phyloP scores from a whole-genome alignment of 2,113 vertebrate species.

The Rousettus leschenaultii region DNA sequence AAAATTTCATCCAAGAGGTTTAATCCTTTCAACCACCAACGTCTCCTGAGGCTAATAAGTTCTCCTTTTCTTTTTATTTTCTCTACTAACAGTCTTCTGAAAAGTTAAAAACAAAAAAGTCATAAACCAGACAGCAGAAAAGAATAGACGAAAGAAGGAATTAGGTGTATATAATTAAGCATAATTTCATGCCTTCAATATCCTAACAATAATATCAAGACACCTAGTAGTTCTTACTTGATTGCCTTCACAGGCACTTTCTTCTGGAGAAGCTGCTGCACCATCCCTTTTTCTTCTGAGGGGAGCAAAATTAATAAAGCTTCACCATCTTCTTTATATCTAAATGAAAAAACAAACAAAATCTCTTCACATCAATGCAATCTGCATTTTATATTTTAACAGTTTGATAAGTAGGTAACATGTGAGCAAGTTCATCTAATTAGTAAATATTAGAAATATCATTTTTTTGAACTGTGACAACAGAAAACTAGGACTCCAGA shows the following conservation, averaged over 20 bases:
- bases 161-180: background rate
- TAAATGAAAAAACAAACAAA: slow-evolving; percentile 51
- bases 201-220: background rate
- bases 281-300: slow-evolving; percentile 93
- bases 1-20: background rate
- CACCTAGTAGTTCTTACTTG: slow-evolving; percentile 84
- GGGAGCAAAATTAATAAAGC: slow-evolving; percentile 93
- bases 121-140: background rate
- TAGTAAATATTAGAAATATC: background rate
- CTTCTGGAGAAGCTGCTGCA: slow-evolving; percentile 90
- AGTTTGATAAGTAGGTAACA: background rate
- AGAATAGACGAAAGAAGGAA: background rate
- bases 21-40: background rate
- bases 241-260: slow-evolving; percentile 96
- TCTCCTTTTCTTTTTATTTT: slow-evolving; percentile 11
- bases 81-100: background rate
- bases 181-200: background rate
- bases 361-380: slow-evolving; percentile 4
- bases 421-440: background rate
- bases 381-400: slow-evolving; percentile 37
- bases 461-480: background rate
- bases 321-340: slow-evolving; percentile 96
- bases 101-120: background rate
- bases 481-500: background rate
- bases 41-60: background rate